Conservation (phyloP, 30 jellyfish, hydroid and myxozoan species). For the Hydractinia echinata region DNA sequence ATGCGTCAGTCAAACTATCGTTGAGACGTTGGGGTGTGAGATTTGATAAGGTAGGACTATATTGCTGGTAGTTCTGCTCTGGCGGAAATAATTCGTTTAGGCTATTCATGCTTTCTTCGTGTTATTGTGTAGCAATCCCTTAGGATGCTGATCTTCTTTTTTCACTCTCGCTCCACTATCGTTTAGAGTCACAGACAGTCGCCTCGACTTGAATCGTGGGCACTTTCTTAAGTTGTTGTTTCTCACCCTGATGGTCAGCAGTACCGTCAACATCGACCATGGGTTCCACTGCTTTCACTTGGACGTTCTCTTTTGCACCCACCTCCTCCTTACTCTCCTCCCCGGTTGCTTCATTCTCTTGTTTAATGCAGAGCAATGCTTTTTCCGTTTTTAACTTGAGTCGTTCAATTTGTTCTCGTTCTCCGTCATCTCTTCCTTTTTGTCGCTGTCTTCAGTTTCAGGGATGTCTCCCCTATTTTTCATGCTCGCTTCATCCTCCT, state of each 20-base stretch:
- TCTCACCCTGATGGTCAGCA: background rate
- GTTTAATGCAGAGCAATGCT: slow-evolving; percentile 22
- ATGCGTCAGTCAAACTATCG: slow-evolving; percentile 60
- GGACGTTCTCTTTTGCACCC: background rate
- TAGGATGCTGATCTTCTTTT: background rate
- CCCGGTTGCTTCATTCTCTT: slow-evolving; percentile 10
- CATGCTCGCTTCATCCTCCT: slow-evolving; percentile 35
- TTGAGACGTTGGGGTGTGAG: slow-evolving; percentile 60
- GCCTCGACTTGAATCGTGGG: background rate
- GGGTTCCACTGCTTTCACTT: background rate
- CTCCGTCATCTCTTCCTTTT: background rate
- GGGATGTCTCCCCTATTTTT: slow-evolving; percentile 22
- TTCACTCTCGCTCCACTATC: slow-evolving; percentile 1
- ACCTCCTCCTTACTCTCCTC: slow-evolving; percentile 1
- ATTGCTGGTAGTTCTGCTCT: slow-evolving; percentile 28
- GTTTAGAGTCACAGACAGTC: background rate
- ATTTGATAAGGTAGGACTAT: slow-evolving; percentile 70
- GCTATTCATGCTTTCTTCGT: background rate
- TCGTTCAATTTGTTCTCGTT: slow-evolving; percentile 13
- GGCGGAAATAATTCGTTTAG: slow-evolving; percentile 23
- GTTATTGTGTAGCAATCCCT: background rate
- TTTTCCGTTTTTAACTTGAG: slow-evolving; percentile 11
- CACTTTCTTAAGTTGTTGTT: background rate
- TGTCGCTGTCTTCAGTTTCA: slow-evolving; percentile 2
- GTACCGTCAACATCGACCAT: background rate